phyloP scores from a whole-genome alignment of 2,113 vertebrate species.

The Rhinolophus ferrumequinum region DNA sequence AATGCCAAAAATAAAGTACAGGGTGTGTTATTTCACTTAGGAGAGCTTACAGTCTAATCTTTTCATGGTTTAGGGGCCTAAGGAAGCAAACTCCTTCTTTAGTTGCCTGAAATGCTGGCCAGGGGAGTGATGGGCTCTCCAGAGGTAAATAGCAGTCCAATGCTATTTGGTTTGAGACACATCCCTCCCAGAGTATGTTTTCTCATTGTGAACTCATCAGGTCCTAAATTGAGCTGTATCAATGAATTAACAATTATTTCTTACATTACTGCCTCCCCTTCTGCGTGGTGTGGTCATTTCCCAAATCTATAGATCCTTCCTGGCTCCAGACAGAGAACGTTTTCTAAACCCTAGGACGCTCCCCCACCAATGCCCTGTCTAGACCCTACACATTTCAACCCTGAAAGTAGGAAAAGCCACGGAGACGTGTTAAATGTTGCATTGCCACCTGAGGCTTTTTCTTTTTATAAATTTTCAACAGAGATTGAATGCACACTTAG shows the following conservation, averaged over 20 bases:
- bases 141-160: no score
- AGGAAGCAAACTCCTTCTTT: background rate
- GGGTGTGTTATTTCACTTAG: background rate
- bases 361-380: background rate
- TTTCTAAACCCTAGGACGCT: background rate
- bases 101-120: background rate
- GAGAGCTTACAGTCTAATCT: background rate
- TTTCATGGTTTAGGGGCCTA: background rate
- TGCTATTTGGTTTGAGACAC: no score
- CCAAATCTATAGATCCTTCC: background rate
- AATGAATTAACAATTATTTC: background rate
- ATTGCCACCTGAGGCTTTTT: background rate
- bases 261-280: background rate
- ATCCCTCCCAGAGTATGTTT: background rate
- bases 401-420: background rate
- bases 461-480: background rate
- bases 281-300: background rate
- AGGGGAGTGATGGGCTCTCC: background rate
- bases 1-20: background rate
- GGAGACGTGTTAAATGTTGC: background rate
- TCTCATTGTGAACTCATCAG: background rate
- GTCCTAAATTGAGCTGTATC: background rate
- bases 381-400: background rate
- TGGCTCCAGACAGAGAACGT: background rate
- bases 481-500: background rate